Percentiles rank a stretch among this genome's conserved stretches.
Conservation (phyloP, 2,888 invertebrate genomes). For the Uropetala carovei region DNA sequence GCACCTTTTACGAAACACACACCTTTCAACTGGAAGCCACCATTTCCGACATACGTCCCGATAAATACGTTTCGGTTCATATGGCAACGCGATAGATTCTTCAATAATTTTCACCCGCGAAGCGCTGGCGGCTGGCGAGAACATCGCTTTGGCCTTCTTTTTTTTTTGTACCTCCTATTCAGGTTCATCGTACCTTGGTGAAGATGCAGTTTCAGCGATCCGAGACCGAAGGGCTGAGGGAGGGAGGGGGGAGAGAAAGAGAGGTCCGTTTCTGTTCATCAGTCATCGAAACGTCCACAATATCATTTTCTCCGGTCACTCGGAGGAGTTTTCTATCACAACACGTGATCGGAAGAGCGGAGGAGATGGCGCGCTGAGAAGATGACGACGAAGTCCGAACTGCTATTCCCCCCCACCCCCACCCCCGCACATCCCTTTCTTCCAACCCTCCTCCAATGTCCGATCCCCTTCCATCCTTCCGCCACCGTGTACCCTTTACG, state of each 20-base stretch:
- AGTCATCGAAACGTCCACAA: slow-evolving; percentile 28
- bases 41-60: not conserved
- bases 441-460: not conserved
- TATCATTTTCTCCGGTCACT: slow-evolving; percentile 32
- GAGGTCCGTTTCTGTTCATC: slow-evolving; percentile 29
- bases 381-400: not conserved
- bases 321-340: slow-evolving; percentile 21
- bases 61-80: slow-evolving; percentile 1
- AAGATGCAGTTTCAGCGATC: slow-evolving; percentile 29
- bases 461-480: no score
- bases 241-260: not conserved
- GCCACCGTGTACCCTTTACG: no score
- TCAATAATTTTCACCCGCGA: slow-evolving; percentile 7
- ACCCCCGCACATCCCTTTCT: not conserved
- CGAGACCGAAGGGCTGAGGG: not conserved
- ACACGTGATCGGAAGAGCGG: not conserved
- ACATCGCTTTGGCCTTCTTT: not conserved
- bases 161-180: not conserved
- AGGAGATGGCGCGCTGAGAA: no score
- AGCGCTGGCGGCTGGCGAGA: not conserved
- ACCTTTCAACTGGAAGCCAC: no score
- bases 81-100: slow-evolving; percentile 30
- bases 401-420: not conserved
- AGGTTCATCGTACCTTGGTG: slow-evolving; percentile 32
- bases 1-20: no score